phyloP scores from a whole-genome alignment of 2,888 invertebrate genomes.

The Eupelmus urozonus region DNA sequence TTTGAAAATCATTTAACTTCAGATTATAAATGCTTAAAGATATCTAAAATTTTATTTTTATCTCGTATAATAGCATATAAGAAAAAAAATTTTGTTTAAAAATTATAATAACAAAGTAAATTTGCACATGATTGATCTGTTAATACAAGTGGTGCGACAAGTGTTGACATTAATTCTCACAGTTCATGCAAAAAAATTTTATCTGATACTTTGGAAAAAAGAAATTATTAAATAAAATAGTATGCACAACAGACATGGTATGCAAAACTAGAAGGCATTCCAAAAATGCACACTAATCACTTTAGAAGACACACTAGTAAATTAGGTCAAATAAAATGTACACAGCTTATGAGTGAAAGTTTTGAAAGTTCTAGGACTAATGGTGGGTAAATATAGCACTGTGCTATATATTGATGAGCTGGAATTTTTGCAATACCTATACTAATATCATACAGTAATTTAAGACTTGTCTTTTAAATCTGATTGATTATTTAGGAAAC shows the following conservation, averaged over 20 bases:
- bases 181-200: conserved; percentile 15
- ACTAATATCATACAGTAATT: neutral
- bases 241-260: neutral
- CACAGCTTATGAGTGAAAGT: conserved; percentile 65
- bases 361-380: conserved; percentile 65
- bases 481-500: conserved; percentile 1
- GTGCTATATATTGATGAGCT: conserved; percentile 37
- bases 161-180: conserved; percentile 27
- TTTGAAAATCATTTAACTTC: neutral
- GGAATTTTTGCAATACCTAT: conserved; percentile 36
- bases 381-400: conserved; percentile 56
- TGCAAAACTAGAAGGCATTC: conserved; percentile 44
- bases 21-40: no score
- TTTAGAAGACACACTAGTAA: conserved; percentile 59
- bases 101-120: conserved; percentile 24
- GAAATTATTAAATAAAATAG: neutral
- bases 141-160: conserved; percentile 50
- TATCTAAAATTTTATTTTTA: neutral
- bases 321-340: conserved; percentile 65
- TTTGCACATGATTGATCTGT: conserved; percentile 35
- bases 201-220: conserved; percentile 23
- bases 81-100: conserved; percentile 15
- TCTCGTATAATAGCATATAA: neutral
- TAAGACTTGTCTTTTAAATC: neutral
- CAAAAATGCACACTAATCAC: conserved; percentile 56